Conservation (phyloP, 2,113 vertebrate species). For the Callionymus lyra region DNA sequence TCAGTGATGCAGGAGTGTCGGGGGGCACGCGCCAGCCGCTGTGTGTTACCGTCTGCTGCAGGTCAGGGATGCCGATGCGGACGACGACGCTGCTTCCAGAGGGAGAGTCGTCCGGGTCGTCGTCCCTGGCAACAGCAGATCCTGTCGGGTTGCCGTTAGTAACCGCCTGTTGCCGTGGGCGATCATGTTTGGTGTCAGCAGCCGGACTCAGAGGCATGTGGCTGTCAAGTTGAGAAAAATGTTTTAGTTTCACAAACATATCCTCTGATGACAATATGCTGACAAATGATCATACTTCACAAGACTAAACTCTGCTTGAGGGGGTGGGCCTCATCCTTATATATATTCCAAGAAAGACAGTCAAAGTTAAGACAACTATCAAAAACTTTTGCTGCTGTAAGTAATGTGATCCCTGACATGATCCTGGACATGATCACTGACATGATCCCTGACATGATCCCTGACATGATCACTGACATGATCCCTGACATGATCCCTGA, state of each 20-base stretch:
- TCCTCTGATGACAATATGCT: too few species aligned
- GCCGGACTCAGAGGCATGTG: conserved; percentile 86
- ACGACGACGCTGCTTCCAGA: conserved; percentile 79
- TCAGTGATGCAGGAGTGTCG: conserved; percentile 1
- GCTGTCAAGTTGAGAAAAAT: conserved; percentile 45
- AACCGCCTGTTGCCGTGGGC: conserved; percentile 76
- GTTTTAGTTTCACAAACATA: background rate
- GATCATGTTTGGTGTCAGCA: conserved; percentile 79
- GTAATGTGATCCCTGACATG: too few species aligned
- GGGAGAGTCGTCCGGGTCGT: conserved; percentile 72
- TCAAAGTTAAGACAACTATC: too few species aligned
- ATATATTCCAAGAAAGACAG: too few species aligned
- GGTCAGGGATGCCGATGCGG: conserved; percentile 86
- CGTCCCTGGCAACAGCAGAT: conserved; percentile 62
- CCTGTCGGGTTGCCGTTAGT: conserved; percentile 77
- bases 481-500: too few species aligned
- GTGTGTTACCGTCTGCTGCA: conserved; percentile 87
- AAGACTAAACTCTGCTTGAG: too few species aligned
- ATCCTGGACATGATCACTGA: too few species aligned
- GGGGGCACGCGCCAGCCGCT: conserved; percentile 1
- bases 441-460: too few species aligned
- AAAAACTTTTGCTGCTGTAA: too few species aligned
- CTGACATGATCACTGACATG: too few species aligned
- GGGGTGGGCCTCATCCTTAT: too few species aligned
- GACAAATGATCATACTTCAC: too few species aligned